These are phyloP conservation scores for Spermophilus dauricus DNA, from an alignment of 2,113 vertebrate genomes.

Conservation along the genomic window DNA sequence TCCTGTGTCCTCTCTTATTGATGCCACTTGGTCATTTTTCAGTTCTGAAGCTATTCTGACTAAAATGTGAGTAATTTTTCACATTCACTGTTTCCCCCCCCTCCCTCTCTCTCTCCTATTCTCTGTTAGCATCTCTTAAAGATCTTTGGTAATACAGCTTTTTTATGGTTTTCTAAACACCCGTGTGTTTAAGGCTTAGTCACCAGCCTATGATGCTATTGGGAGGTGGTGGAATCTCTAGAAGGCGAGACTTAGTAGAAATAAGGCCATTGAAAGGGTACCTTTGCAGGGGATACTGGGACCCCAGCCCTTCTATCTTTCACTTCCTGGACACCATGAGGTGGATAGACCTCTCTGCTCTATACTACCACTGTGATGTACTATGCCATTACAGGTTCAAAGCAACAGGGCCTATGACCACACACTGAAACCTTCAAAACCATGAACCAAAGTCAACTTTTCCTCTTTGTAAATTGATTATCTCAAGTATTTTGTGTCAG, in stretches of 20 bases:
- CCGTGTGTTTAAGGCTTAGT: not conserved
- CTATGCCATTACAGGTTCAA: not conserved
- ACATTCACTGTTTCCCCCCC: not conserved
- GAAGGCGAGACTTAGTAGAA: not conserved
- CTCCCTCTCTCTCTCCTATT: too few relatives aligned
- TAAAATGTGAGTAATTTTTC: conserved; percentile 4
- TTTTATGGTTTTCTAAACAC: not conserved
- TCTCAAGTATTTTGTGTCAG: not conserved
- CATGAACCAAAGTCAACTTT: not conserved
- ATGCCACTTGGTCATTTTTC: not conserved
- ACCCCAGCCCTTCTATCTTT: not conserved
- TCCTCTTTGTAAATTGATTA: too few relatives aligned
- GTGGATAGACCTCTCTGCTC: not conserved
- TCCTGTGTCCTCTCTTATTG: not conserved
- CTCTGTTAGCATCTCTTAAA: not conserved
- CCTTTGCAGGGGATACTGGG: not conserved
- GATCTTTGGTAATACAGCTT: not conserved
- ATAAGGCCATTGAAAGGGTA: not conserved
- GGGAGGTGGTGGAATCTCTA: not conserved
- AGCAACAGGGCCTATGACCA: not conserved
- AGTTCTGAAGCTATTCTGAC: not conserved
- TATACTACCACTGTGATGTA: not conserved
- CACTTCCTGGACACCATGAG: not conserved
- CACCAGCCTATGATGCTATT: not conserved
- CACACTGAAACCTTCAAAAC: not conserved